Evolutionary conservation across 2,797 vertebrate species (phyloP).

Genomic region (Leptoclinus maculatus): DNA sequence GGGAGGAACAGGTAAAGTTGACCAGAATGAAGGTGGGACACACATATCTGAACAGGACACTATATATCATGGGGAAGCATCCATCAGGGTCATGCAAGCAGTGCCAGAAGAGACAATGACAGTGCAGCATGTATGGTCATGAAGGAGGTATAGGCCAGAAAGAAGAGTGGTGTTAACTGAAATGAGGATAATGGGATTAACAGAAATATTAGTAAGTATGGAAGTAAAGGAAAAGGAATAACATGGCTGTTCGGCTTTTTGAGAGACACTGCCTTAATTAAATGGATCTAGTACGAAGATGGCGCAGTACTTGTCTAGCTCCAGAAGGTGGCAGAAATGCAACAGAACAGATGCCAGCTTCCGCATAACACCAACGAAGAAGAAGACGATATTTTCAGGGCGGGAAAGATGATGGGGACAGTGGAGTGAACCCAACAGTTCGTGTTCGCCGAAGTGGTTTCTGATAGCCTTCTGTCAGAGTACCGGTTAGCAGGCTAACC

Average conservation of each 20-base stretch:
- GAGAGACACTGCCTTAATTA: neutral
- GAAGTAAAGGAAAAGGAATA: neutral
- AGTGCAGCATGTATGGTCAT: no score
- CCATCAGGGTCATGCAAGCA: no score
- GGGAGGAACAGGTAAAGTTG: no score
- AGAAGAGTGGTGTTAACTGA: no score
- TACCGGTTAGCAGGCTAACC: neutral
- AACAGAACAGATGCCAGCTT: neutral
- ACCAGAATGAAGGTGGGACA: no score
- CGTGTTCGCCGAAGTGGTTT: fast-evolving
- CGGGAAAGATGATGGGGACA: constrained; percentile 50
- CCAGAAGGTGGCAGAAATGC: neutral
- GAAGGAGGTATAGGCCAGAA: no score
- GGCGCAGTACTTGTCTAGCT: neutral
- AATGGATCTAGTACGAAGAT: neutral
- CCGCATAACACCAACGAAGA: neutral
- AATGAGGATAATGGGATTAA: no score
- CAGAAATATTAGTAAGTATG: neutral
- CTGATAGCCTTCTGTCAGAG: neutral
- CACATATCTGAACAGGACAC: no score
- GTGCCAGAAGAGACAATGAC: no score
- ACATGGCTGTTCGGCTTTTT: neutral
- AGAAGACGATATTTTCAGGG: constrained; percentile 12
- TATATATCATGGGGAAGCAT: no score
- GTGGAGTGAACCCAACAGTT: fast-evolving